Percentiles rank a stretch among this genome's conserved stretches.
Evolutionary conservation across 1,140 invertebrate genomes (phyloP).

Genomic region (Frieseomelitta varia): DNA sequence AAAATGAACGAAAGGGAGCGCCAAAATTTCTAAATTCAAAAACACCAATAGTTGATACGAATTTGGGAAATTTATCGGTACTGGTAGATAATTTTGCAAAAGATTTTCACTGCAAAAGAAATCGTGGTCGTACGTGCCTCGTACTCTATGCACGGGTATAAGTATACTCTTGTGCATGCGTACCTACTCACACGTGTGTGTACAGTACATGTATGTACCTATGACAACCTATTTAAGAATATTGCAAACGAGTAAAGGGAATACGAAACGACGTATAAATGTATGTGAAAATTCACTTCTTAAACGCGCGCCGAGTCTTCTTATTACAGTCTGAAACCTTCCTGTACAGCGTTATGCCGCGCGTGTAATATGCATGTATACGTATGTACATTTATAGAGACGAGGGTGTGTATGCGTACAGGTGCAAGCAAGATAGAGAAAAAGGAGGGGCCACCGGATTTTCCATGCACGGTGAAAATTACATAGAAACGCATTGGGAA

Average conservation of each 20-base stretch:
- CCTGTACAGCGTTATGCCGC: background rate
- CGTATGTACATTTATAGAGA: too few relatives aligned
- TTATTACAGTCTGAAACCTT: conserved; percentile 60
- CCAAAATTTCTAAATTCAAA: background rate
- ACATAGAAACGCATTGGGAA: conserved; percentile 63
- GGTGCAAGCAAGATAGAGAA: conserved; percentile 3
- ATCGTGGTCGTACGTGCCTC: background rate
- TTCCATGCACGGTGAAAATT: conserved; percentile 60
- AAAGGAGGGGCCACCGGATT: conserved; percentile 57
- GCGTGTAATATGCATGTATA: too few relatives aligned
- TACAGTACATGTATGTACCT: too few relatives aligned
- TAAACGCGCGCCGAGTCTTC: conserved; percentile 27
- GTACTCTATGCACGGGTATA: background rate
- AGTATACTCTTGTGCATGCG: background rate
- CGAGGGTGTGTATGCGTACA: background rate
- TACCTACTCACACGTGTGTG: too few relatives aligned
- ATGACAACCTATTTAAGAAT: conserved; percentile 9
- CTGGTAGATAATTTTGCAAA: background rate
- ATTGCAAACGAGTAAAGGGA: conserved; percentile 28
- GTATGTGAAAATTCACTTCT: conserved; percentile 47
- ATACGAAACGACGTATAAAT: conserved; percentile 16
- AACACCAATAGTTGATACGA: background rate
- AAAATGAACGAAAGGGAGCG: background rate
- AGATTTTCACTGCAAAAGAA: background rate
- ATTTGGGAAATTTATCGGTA: background rate